Evolutionary conservation across 2,888 invertebrate species (phyloP), one percentile per base, ranked within the genome.

Genomic region (Lycia hirtaria): DNA sequence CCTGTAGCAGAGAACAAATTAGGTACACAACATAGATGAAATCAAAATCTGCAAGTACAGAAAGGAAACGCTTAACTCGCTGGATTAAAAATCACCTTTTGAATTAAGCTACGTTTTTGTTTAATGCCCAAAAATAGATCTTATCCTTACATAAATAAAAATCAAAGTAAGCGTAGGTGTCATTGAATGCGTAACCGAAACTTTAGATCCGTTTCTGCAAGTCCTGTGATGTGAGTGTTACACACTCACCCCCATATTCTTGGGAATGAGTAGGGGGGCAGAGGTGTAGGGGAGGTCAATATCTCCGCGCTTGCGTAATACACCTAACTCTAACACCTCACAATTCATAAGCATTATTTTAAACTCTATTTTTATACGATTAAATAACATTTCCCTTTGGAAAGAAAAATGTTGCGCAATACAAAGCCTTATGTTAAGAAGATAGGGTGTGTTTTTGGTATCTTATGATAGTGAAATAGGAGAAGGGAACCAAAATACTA

Each of bases 231-330:
- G 74, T 62, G 67, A 77, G 71, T 73, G 76, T 78, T 80, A 78
- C 72, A 73, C 78, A 80, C 78, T 37, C 37, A 80, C 52, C 55
- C 52, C 55, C 48, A 0, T 14, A 40, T 51, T 38, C 20, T 35
- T 9, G 45, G 47, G 51, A 28, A 43, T 54, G 64, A 65, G 66
- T 58, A 65, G 67, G 56, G 68, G 66, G 64, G n/a, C n/a, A n/a
- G n/a, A n/a, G n/a, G n/a, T n/a, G n/a, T 57, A 43, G 62, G 71
- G 78, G 76, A 68, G 72, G 84, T 88, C 88, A 76, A 88, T 88
- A 88, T 75, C 73, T 68, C 61, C 72, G 76, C 85, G 88, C 88
- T 68, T 80, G 88, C 88, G 88, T 71, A 68, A 56, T 73, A 51
- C 52, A 53, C 56, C 58, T 64, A 52, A 41, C 56, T 56, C 61